Evolutionary conservation across 2,113 vertebrate genomes (phyloP).

Genomic region (Pollachius pollachius): DNA sequence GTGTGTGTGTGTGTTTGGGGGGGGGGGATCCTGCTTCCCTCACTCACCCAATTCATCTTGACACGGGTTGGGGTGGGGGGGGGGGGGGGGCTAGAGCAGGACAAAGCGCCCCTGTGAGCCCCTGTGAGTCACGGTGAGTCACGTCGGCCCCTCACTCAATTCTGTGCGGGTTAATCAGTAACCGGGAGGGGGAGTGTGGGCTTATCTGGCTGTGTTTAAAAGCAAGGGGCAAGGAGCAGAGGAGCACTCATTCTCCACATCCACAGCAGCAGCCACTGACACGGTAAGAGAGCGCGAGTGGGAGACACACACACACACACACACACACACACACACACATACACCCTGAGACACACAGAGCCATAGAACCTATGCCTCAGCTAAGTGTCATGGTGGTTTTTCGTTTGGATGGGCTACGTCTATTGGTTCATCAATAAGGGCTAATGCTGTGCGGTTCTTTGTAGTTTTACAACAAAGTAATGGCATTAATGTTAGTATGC

Average conservation of each 20-base stretch:
- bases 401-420: too few species aligned
- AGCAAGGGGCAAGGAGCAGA: slow-evolving; percentile 31
- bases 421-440: too few species aligned
- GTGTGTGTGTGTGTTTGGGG: neutral
- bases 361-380: too few species aligned
- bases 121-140: slow-evolving; percentile 17
- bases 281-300: slow-evolving; percentile 49
- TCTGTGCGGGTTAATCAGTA: slow-evolving; percentile 60
- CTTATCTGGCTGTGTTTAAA: slow-evolving; percentile 35
- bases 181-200: slow-evolving; percentile 21
- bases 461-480: too few species aligned
- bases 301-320: neutral
- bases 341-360: neutral
- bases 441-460: too few species aligned
- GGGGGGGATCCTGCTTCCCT: neutral
- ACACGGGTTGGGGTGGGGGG: too few species aligned
- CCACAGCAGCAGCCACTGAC: slow-evolving; percentile 19
- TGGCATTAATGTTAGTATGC: too few species aligned
- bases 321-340: too few species aligned
- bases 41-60: slow-evolving; percentile 42
- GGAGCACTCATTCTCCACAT: slow-evolving; percentile 37
- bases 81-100: slow-evolving; percentile 10
- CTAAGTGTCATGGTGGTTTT: too few species aligned
- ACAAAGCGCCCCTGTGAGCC: slow-evolving; percentile 44
- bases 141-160: slow-evolving; percentile 41